phyloP scores from a whole-genome alignment of 2,113 vertebrate species.

The Deroptyus accipitrinus region DNA sequence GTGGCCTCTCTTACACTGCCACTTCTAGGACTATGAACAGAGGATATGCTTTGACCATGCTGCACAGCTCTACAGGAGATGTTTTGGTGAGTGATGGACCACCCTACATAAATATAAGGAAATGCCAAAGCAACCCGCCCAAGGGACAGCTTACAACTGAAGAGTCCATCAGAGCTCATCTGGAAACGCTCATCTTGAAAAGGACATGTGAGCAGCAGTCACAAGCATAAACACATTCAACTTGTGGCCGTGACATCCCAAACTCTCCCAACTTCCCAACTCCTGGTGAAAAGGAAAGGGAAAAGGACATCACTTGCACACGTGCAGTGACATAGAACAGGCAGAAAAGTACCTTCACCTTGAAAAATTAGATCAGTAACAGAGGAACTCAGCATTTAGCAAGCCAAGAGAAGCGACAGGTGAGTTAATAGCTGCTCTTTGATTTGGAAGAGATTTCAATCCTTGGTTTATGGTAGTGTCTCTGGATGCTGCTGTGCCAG shows the following conservation, averaged over 20 bases:
- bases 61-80: neutral
- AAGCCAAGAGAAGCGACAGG: neutral
- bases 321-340: accelerated
- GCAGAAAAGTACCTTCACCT: neutral
- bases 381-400: neutral
- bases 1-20: neutral
- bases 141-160: neutral
- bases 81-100: too few species aligned
- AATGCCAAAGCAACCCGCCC: neutral
- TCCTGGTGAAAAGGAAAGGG: neutral
- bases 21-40: neutral
- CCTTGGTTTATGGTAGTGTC: neutral
- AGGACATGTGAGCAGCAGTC: neutral
- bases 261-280: neutral
- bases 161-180: neutral
- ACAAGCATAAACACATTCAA: neutral
- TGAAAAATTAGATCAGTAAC: neutral
- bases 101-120: neutral
- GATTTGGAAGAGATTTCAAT: neutral
- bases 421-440: neutral
- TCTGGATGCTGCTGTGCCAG: neutral
- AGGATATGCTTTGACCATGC: accelerated
- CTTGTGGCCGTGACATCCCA: neutral
- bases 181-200: neutral
- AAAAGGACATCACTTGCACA: accelerated